Evolutionary conservation across 2,888 invertebrate genomes (phyloP), one percentile per base, ranked within the genome.

Genomic region (Bembecia ichneumoniformis): DNA sequence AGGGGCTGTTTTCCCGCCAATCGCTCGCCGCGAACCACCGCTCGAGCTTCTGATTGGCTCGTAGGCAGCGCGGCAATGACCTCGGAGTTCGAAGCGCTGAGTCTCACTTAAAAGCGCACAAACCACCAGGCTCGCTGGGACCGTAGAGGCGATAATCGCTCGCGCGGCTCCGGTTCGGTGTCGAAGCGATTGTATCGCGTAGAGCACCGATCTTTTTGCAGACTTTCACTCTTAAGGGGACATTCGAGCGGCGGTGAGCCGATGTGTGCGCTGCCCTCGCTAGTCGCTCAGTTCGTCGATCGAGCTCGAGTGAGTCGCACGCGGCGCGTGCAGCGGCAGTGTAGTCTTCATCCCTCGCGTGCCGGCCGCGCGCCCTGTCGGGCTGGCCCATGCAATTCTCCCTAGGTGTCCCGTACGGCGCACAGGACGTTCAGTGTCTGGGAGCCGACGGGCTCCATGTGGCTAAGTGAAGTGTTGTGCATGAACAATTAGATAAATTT

Each of bases 21-120:
- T 83, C 68, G 74, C 74, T 71, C 68, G 74, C 75, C 74, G 74
- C 77, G 78, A 74, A 59, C 74, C 77, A 69, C 77, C 71, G 74
- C 73, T 83, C 88, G 82, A 79, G 79, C 74, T 70, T 67, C 69
- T 72, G 69, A 88, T 88, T 89, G 86, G 88, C 77, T 73, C 76
- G 63, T 59, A 63, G 70, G 60, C 77, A 79, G 87, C 89, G 92
- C 92, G 92, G 92, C 92, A 92, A 92, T 93, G 92, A 93, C 93
- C 93, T 93, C 92, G 91, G 91, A 90, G 89, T 91, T 92, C 91
- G 91, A 90, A 92, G 91, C 91, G 91, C 90, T 90, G 91, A 91
- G 91, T 91, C 89, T 91, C 84, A 77, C 79, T 75, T 64, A 66
- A 71, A 74, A 77, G 69, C 77, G 73, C 79, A 84, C 72, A 80